Base-by-base conservation (phyloP, 2,113 vertebrate genomes). In the Neogobius melanostomus region DNA sequence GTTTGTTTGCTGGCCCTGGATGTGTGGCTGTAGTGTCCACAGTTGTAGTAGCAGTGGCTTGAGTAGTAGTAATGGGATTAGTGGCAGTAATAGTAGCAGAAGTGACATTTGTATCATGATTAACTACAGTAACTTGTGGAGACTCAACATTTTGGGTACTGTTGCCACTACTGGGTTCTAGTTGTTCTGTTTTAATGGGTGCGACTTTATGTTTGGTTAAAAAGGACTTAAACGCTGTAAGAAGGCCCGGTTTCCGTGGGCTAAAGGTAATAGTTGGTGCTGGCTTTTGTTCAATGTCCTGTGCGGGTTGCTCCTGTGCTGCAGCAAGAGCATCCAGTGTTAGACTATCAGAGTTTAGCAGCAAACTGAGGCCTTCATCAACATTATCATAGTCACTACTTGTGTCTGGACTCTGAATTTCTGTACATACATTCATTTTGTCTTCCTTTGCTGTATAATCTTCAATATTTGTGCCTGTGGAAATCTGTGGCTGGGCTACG, bases 401-500 rank as follows among this genome's bases (percentile, higher is more conserved):
- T 28, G 0, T 1, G 1, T 74, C 59, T 28, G 47, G 42, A 3
- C 8, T 60, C 10, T 12, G 6, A n/a, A 11, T 3, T 42, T 2
- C 3, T 2, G 4, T 12, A 4, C 3, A 5, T 43, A 2, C 6
- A 12, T 17, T 6, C 51, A 44, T 4, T 6, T 45, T 11, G 28
- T 72, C 28, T 2, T 0, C 0, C 10, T 1, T 0, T 7, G 36
- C 11, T 7, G 42, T 15, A 8, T 62, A 74, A 0, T 77, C 16
- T 17, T 77, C 70, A 11, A 12, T 16, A 36, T 68, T 45, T 0
- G 8, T 42, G 14, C 8, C 0, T 11, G 36, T 8, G 10, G 52
- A 52, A 0, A 64, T 5, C 10, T 21, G 49, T 0, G 77, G 77
- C 70, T 54, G 46, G 56, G 61, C 82, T 7, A 67, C 51, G 17